These are phyloP conservation scores for Caenorhabditis drosophilae DNA, from an alignment of 2,888 invertebrate species.

Conservation along the genomic window DNA sequence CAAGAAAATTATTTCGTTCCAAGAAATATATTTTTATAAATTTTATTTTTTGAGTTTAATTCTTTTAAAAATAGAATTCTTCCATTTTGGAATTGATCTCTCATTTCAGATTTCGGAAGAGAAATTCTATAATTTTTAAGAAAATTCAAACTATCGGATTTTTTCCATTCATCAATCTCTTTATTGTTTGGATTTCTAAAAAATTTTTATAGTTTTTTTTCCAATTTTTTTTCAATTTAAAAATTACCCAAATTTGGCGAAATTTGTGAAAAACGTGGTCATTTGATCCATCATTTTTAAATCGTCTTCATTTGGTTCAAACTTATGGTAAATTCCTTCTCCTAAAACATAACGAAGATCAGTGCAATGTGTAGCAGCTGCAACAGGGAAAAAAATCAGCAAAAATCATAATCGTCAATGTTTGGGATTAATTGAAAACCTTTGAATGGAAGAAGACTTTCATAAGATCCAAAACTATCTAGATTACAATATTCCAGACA, in stretches of 20 bases:
- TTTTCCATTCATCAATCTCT: conserved; percentile 11
- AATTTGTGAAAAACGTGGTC: conserved; percentile 47
- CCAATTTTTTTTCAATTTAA: neutral
- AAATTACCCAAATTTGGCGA: conserved; percentile 51
- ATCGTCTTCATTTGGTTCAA: conserved; percentile 46
- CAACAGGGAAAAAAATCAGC: neutral
- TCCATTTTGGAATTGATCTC: conserved; percentile 16
- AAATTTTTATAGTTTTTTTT: neutral
- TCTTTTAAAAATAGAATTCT: no score
- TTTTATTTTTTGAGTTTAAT: neutral
- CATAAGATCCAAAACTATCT: conserved; percentile 41
- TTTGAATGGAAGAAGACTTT: conserved; percentile 40
- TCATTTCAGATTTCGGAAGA: conserved; percentile 18
- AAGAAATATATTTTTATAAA: neutral
- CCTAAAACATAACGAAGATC: conserved; percentile 54
- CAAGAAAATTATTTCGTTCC: neutral
- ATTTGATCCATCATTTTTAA: conserved; percentile 43
- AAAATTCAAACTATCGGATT: conserved; percentile 4
- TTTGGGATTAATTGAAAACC: conserved; percentile 5
- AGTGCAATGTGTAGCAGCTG: conserved; percentile 47
- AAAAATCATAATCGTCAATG: neutral
- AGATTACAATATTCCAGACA: conserved; percentile 42
- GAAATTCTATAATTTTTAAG: conserved; percentile 16
- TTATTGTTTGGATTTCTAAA: conserved; percentile 26
- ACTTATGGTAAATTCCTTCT: conserved; percentile 48